Conservation (phyloP, 1,140 invertebrate genomes). For the Drosophila bifasciata region DNA sequence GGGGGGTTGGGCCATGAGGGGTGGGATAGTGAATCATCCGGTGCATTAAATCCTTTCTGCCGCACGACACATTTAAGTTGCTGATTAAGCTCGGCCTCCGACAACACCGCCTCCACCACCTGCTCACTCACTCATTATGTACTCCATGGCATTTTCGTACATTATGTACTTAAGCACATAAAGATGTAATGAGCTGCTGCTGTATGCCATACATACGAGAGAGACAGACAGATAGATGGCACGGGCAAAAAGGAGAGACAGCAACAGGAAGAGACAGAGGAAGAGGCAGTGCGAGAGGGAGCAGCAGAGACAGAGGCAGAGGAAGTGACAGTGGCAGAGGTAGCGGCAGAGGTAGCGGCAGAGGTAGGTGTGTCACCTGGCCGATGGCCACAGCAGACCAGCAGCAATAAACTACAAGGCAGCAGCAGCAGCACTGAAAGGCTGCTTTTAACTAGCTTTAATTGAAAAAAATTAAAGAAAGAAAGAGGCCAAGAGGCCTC, state of each 20-base stretch:
- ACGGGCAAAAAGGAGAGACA: slow-evolving; percentile 18
- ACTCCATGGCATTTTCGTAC: slow-evolving; percentile 34
- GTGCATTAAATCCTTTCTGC: slow-evolving; percentile 74
- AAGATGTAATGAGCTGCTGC: slow-evolving; percentile 79
- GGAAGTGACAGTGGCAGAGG: no score
- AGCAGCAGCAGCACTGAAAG: background rate
- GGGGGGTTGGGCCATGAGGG: background rate
- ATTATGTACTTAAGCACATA: slow-evolving; percentile 77
- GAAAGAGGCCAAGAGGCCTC: background rate
- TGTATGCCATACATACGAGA: no score
- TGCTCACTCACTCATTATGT: slow-evolving; percentile 20
- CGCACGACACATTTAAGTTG: slow-evolving; percentile 81
- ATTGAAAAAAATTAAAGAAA: slow-evolving; percentile 57
- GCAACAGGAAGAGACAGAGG: background rate
- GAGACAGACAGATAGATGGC: no score
- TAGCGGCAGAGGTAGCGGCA: background rate
- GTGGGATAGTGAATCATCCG: background rate
- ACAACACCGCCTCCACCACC: background rate
- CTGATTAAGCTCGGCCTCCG: slow-evolving; percentile 66
- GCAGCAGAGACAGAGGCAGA: no score
- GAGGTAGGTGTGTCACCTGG: slow-evolving; percentile 37
- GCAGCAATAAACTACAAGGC: slow-evolving; percentile 66
- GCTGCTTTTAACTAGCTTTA: slow-evolving; percentile 68
- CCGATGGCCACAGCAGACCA: slow-evolving; percentile 40
- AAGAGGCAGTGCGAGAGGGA: background rate